Evolutionary conservation across 2,888 invertebrate genomes (phyloP).

Genomic region (Aphodius granarius): DNA sequence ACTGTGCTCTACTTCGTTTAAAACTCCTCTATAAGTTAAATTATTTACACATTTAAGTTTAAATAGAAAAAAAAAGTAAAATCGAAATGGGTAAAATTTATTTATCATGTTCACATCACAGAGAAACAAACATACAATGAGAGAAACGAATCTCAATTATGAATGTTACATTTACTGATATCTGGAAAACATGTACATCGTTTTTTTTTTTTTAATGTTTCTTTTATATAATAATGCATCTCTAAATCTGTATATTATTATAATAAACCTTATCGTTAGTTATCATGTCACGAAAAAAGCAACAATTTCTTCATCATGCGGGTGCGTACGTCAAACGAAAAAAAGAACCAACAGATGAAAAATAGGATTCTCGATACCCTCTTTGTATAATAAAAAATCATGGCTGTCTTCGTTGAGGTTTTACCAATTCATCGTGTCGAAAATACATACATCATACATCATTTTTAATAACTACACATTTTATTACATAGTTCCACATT

Average conservation of each 20-base stretch:
- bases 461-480: slow-evolving; percentile 10
- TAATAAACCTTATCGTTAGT: slow-evolving; percentile 46
- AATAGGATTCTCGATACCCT: too few species aligned
- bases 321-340: slow-evolving; percentile 23
- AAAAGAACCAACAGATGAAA: background rate
- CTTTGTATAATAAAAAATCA: too few species aligned
- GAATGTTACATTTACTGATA: slow-evolving; percentile 53
- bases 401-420: slow-evolving; percentile 11
- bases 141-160: slow-evolving; percentile 52
- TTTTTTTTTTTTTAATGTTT: slow-evolving; percentile 36
- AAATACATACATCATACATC: slow-evolving; percentile 6
- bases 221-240: slow-evolving; percentile 33
- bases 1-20: too few species aligned
- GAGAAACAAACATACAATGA: slow-evolving; percentile 55
- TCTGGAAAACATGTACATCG: slow-evolving; percentile 52
- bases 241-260: slow-evolving; percentile 46
- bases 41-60: background rate
- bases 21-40: background rate
- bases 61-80: slow-evolving; percentile 10
- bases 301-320: slow-evolving; percentile 46
- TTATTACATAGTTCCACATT: slow-evolving; percentile 12
- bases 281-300: slow-evolving; percentile 47
- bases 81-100: slow-evolving; percentile 48
- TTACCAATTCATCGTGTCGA: background rate
- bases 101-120: slow-evolving; percentile 55